Evolutionary conservation across 1,140 invertebrate genomes (phyloP).

Genomic region (Atta texana): DNA sequence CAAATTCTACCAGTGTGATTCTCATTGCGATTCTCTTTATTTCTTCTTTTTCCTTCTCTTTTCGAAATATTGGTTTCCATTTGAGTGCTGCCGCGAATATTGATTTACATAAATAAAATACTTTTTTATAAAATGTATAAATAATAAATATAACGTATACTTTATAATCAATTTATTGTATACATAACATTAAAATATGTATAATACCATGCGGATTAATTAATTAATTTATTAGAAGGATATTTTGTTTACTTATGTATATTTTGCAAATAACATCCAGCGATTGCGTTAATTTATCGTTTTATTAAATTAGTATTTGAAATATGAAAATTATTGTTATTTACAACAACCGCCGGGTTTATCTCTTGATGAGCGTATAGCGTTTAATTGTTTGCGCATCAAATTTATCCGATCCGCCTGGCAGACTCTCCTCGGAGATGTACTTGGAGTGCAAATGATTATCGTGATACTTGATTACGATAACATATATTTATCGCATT

Average conservation of each 20-base stretch:
- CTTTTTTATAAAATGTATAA: not conserved
- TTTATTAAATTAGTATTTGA: constrained; percentile 19
- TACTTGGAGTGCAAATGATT: not conserved
- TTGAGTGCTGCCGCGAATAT: not conserved
- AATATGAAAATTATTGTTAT: not conserved
- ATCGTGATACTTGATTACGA: constrained; percentile 31
- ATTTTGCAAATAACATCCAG: not conserved
- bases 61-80: constrained; percentile 17
- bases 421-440: not conserved
- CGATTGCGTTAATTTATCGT: not conserved
- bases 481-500: constrained; percentile 53
- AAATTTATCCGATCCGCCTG: not conserved
- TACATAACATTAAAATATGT: not conserved
- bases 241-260: not conserved
- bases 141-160: not conserved
- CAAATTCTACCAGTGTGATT: not conserved
- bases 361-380: not conserved
- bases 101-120: constrained; percentile 5
- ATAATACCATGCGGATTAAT: constrained; percentile 27
- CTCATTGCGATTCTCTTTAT: not conserved
- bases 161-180: constrained; percentile 14
- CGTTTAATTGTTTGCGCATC: not conserved
- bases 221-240: constrained; percentile 27
- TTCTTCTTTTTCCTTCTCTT: not conserved
- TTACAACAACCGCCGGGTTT: not conserved